Conservation (phyloP, 2,113 vertebrate genomes). For the Nycticorax nycticorax region DNA sequence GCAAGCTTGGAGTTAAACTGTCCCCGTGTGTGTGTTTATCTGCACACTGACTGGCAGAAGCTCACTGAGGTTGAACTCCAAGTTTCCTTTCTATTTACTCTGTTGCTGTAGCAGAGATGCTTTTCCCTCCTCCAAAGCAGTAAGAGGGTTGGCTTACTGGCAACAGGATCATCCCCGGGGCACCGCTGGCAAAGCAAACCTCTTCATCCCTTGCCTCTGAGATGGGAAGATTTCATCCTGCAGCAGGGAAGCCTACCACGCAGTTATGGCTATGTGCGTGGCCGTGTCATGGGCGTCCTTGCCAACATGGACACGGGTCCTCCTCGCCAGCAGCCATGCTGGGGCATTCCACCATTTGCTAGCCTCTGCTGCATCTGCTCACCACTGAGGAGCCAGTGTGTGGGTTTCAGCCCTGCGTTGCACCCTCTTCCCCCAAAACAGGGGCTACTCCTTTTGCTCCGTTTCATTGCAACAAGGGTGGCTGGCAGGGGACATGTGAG, state of each 20-base stretch:
- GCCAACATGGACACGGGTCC: rapidly evolving
- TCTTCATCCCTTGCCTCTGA: background rate
- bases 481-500: background rate
- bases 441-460: background rate
- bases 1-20: constrained; percentile 16
- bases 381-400: rapidly evolving
- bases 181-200: background rate
- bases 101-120: background rate
- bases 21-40: background rate
- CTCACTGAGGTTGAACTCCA: constrained; percentile 30
- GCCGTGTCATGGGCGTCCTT: background rate
- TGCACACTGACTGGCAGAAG: background rate
- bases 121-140: background rate
- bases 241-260: background rate
- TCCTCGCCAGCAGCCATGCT: background rate
- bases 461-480: rapidly evolving
- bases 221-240: background rate
- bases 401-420: background rate
- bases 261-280: background rate
- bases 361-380: background rate
- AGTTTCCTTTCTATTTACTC: constrained; percentile 26
- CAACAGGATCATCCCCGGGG: background rate
- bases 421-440: background rate
- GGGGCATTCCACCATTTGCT: background rate
- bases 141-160: background rate